phyloP scores from a whole-genome alignment of 1,140 invertebrate species.

The Aphelenchoides fujianensis region DNA sequence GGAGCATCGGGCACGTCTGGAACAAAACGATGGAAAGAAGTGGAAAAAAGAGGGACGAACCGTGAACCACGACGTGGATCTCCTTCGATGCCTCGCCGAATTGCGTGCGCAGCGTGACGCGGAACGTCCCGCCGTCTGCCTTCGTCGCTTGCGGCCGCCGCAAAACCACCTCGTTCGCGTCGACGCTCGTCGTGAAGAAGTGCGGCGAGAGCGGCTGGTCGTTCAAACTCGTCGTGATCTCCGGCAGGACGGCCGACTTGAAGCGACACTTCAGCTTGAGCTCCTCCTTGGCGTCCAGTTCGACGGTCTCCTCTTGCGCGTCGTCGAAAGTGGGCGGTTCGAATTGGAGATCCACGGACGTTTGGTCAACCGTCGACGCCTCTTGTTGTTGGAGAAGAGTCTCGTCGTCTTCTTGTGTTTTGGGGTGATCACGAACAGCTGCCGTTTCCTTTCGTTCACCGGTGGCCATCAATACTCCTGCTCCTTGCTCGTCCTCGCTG shows the following conservation, averaged over 20 bases:
- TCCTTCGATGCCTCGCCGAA: slow-evolving; percentile 84
- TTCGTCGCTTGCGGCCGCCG: slow-evolving; percentile 37
- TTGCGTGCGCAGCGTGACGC: slow-evolving; percentile 83
- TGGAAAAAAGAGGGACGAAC: slow-evolving; percentile 6
- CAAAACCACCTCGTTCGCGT: slow-evolving; percentile 43
- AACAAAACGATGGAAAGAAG: slow-evolving; percentile 12
- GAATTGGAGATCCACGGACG: neutral
- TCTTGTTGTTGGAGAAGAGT: too few relatives aligned
- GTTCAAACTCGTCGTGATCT: slow-evolving; percentile 46
- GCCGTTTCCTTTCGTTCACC: too few relatives aligned
- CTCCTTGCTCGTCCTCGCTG: too few relatives aligned
- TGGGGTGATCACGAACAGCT: too few relatives aligned
- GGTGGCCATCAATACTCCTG: too few relatives aligned
- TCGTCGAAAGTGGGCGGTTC: neutral
- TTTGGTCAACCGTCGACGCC: neutral
- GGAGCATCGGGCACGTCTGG: slow-evolving; percentile 77
- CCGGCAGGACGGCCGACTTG: slow-evolving; percentile 40
- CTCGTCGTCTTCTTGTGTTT: too few relatives aligned
- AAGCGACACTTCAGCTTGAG: slow-evolving; percentile 36
- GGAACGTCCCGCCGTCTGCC: slow-evolving; percentile 81
- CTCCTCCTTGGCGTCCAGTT: slow-evolving; percentile 47
- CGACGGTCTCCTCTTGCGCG: slow-evolving; percentile 20
- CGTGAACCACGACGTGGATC: slow-evolving; percentile 46
- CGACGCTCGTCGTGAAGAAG: slow-evolving; percentile 36
- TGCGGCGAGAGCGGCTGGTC: slow-evolving; percentile 40